A percentile compares a stretch with the other conserved stretches of the same genome.
Conservation (phyloP, 2,113 vertebrate species). For the Dromaius novaehollandiae region DNA sequence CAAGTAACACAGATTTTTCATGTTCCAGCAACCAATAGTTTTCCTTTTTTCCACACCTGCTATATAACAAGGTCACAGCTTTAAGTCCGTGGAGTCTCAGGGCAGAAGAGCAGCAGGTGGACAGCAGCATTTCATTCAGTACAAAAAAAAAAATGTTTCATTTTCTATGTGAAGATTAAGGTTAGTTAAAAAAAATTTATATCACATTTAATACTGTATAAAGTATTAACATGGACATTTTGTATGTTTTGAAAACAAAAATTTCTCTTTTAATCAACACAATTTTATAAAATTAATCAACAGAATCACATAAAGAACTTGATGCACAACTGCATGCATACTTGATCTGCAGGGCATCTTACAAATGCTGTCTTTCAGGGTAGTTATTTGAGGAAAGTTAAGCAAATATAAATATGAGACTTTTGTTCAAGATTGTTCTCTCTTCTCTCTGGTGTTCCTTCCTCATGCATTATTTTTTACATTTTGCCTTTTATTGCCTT, state of each 20-base stretch:
- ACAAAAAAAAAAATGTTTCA: not conserved
- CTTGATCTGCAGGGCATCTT: not conserved
- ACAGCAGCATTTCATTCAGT: not conserved
- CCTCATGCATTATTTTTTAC: not conserved
- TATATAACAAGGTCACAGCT: not conserved
- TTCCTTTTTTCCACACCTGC: not conserved
- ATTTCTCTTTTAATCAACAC: not conserved
- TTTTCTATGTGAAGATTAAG: not conserved
- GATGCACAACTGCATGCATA: not conserved
- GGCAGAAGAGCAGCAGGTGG: not conserved
- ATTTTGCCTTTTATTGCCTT: not conserved
- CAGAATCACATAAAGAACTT: not conserved
- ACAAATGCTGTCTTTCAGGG: not conserved
- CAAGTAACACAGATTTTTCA: not conserved
- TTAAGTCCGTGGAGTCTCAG: rapidly evolving
- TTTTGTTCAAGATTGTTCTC: not conserved
- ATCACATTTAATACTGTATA: not conserved
- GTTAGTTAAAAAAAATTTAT: not conserved
- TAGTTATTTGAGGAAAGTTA: not conserved
- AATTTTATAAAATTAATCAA: not conserved
- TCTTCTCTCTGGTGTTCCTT: not conserved
- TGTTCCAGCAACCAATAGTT: not conserved
- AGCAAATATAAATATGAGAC: not conserved
- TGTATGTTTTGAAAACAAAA: not conserved
- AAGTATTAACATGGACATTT: not conserved